A percentile compares a stretch with the other conserved stretches of the same genome.
These are phyloP conservation scores for Ctenochaetus hawaiiensis DNA, from an alignment of 2,797 vertebrate species.

Conservation along the genomic window DNA sequence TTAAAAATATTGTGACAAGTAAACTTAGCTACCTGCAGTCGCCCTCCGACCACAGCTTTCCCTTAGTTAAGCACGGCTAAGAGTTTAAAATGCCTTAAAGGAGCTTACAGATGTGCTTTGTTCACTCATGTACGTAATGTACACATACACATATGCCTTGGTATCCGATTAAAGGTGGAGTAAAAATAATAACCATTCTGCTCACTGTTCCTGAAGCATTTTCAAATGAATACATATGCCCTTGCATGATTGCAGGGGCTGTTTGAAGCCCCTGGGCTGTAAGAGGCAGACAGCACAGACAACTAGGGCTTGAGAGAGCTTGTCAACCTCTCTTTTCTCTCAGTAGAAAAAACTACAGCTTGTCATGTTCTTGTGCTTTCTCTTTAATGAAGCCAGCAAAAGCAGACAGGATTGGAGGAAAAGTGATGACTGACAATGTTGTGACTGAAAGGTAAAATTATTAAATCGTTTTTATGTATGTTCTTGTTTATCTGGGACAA, in stretches of 20 bases:
- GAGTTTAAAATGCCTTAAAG: constrained; percentile 55
- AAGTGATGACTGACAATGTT: constrained; percentile 45
- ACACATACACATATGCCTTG: neutral
- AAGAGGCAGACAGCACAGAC: constrained; percentile 52
- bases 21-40: constrained; percentile 19
- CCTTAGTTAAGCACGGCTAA: constrained; percentile 43
- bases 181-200: constrained; percentile 41
- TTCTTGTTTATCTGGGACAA: constrained; percentile 56
- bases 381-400: constrained; percentile 45
- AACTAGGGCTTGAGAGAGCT: constrained; percentile 56
- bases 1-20: constrained; percentile 57
- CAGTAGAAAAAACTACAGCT: constrained; percentile 44
- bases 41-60: neutral
- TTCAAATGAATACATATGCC: constrained; percentile 29
- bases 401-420: constrained; percentile 37
- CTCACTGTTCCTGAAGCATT: constrained; percentile 29
- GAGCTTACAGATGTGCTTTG: constrained; percentile 52
- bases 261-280: constrained; percentile 39
- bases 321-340: constrained; percentile 52
- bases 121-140: constrained; percentile 41
- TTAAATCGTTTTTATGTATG: constrained; percentile 43
- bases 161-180: constrained; percentile 40
- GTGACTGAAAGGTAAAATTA: constrained; percentile 23
- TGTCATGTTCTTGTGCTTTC: constrained; percentile 39
- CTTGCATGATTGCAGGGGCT: constrained; percentile 32